Conservation (phyloP, 2,797 vertebrate species). For the Hypotaenidia philippensis region DNA sequence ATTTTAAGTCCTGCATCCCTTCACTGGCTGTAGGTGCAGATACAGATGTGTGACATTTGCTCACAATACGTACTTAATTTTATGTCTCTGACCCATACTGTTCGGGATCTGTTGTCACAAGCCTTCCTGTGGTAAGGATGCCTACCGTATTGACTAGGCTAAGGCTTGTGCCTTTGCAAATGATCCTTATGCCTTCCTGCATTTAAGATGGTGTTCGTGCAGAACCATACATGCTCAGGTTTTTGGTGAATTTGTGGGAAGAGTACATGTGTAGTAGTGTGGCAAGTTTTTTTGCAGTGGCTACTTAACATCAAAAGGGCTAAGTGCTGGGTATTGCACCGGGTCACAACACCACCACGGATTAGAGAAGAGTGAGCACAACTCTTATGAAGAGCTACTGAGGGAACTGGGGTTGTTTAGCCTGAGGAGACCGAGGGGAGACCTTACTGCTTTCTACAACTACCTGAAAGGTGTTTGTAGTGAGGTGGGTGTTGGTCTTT, state of each 20-base stretch:
- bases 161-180: not conserved
- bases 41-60: not conserved
- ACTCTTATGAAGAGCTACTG: no score
- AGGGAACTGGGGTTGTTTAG: no score
- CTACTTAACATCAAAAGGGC: not conserved
- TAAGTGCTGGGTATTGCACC: no score
- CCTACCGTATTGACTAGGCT: not conserved
- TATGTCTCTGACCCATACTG: not conserved
- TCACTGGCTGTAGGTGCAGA: accelerated
- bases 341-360: no score
- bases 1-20: not conserved
- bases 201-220: not conserved
- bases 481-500: no score
- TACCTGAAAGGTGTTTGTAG: no score
- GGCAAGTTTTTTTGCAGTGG: not conserved
- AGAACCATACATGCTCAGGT: not conserved
- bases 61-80: not conserved
- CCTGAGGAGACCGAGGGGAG: no score
- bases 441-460: no score
- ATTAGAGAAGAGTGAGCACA: no score
- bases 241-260: not conserved
- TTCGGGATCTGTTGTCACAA: not conserved
- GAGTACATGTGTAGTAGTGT: not conserved
- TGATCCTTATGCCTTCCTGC: not conserved
- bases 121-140: not conserved